Evolutionary conservation across 2,797 vertebrate genomes (phyloP), one percentile per base, ranked within the genome.

Genomic region (Knipowitschia caucasica): DNA sequence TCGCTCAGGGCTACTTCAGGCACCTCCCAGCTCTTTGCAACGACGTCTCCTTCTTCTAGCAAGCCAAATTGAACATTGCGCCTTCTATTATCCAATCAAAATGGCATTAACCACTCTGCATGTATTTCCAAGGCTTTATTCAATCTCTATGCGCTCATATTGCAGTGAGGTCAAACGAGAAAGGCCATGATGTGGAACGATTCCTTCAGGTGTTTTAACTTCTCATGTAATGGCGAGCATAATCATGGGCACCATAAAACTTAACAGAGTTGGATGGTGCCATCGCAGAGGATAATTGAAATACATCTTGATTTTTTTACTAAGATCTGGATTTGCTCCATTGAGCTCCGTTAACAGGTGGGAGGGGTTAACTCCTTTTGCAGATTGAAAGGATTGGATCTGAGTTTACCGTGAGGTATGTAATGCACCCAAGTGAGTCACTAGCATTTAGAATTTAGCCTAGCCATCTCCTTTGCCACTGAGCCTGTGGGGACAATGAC

Each of bases 71-170:
- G 51, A 39, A 57, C 62, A 53, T 14, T 35, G 47, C 42, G 26
- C 42, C 42, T 45, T 75, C 42, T 61, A 71, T 80, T 67, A 80
- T 69, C 75, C 50, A 63, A 67, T 78, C 64, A 61, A 62, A 78
- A 63, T 10, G 59, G 73, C 62, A 77, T 80, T 77, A 73, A 63
- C 38, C 25, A 11, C 57, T 31, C 39, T 18, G 17, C 44, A 44
- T 59, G 29, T 33, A 23, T 53, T 38, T 31, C 8, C 50, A 20
- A 23, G 27, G 3, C 25, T 38, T 5, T 8, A 7, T 14, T 20
- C 49, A 33, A 12, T 3, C 21, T 15, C 29, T 36, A 43, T 12
- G n/a, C 34, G 5, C 0, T 21, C 56, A 42, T 52, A 62, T 47
- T 34, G 27, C 24, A 10, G 23, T 15, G 14, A 7, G 25, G 47